Evolutionary conservation across 2,888 invertebrate species (phyloP).

Genomic region (Eucera pruinosa): DNA sequence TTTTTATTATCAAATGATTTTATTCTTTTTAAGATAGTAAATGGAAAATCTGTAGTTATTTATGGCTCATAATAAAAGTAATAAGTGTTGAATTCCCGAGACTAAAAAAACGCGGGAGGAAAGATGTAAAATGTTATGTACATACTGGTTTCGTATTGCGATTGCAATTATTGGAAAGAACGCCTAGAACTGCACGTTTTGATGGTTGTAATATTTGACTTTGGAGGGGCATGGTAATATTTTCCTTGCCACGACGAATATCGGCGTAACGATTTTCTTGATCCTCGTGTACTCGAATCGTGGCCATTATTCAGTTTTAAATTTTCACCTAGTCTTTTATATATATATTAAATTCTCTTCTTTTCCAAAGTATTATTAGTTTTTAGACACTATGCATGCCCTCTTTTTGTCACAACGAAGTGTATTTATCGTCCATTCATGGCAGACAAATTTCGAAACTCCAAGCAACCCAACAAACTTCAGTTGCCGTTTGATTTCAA

Average conservation of each 20-base stretch:
- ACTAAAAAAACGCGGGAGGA: slow-evolving; percentile 54
- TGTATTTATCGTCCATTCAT: slow-evolving; percentile 68
- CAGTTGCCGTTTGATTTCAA: slow-evolving; percentile 78
- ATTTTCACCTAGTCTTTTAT: slow-evolving; percentile 47
- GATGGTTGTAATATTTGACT: slow-evolving; percentile 69
- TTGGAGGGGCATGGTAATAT: slow-evolving; percentile 82
- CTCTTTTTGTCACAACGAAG: slow-evolving; percentile 45
- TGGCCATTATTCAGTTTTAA: slow-evolving; percentile 86
- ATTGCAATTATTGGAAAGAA: slow-evolving; percentile 87
- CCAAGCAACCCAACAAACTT: slow-evolving; percentile 75
- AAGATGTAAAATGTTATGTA: slow-evolving; percentile 63
- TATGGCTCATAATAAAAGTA: background rate
- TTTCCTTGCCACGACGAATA: slow-evolving; percentile 85
- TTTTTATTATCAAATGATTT: background rate
- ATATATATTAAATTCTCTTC: slow-evolving; percentile 19
- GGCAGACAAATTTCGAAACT: slow-evolving; percentile 70
- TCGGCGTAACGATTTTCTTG: slow-evolving; percentile 89
- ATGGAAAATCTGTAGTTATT: background rate
- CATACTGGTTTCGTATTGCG: slow-evolving; percentile 86
- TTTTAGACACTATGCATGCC: slow-evolving; percentile 54
- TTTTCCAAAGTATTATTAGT: slow-evolving; percentile 22
- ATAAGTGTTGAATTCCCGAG: background rate
- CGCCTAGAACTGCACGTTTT: slow-evolving; percentile 88
- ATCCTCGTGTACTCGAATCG: slow-evolving; percentile 91
- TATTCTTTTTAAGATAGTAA: no score